phyloP scores from a whole-genome alignment of 2,113 vertebrate genomes.

The Meles meles region DNA sequence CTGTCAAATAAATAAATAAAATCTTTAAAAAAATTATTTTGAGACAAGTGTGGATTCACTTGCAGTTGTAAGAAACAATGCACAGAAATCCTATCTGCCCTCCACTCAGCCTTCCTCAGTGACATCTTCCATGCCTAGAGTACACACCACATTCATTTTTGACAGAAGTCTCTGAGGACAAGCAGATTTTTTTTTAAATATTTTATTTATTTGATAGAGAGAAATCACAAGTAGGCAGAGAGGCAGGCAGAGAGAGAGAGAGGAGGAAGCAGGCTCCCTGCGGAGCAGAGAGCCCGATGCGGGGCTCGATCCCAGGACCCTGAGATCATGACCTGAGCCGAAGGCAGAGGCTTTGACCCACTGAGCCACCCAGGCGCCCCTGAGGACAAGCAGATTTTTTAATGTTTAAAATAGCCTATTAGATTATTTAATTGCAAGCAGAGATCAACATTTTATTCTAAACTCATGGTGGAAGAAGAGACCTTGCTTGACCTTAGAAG shows the following conservation, averaged over 20 bases:
- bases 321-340: too few relatives aligned
- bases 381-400: not conserved
- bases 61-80: not conserved
- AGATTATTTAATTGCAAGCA: not conserved
- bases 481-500: conserved; percentile 12
- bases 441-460: not conserved
- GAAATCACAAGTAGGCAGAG: too few relatives aligned
- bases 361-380: too few relatives aligned
- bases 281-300: too few relatives aligned
- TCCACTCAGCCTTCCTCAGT: not conserved
- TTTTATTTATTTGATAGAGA: too few relatives aligned
- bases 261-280: too few relatives aligned
- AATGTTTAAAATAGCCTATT: not conserved
- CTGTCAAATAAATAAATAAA: too few relatives aligned
- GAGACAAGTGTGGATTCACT: not conserved
- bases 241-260: too few relatives aligned
- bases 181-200: not conserved
- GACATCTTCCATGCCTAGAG: not conserved
- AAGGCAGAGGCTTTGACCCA: too few relatives aligned
- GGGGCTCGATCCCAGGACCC: too few relatives aligned
- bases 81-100: not conserved
- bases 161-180: not conserved
- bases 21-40: not conserved
- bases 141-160: not conserved
- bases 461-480: not conserved